Conservation (phyloP, 1,140 invertebrate species). For the Caerostris extrusa region DNA sequence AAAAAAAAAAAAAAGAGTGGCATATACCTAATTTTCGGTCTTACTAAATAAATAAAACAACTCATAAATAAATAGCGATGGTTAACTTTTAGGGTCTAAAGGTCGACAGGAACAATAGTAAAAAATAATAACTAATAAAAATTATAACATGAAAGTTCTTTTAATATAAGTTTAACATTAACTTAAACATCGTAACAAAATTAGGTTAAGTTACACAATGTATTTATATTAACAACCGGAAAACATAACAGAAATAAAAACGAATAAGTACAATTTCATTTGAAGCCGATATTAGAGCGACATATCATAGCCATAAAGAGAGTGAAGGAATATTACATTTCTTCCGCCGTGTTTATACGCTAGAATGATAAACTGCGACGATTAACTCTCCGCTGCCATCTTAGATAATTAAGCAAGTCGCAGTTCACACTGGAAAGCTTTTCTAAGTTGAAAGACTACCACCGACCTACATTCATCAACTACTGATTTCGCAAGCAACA, state of each 20-base stretch:
- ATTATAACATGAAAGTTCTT: no score
- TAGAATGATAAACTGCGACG: not conserved
- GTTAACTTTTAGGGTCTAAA: no score
- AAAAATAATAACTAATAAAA: no score
- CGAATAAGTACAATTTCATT: not conserved
- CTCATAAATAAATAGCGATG: no score
- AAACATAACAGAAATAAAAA: not conserved
- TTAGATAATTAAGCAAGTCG: not conserved
- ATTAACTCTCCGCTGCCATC: slow-evolving; percentile 21
- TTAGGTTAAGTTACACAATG: not conserved
- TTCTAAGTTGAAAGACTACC: slow-evolving; percentile 11
- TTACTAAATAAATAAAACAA: no score
- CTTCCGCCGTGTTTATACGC: not conserved
- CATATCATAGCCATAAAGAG: not conserved
- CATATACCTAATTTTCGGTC: no score
- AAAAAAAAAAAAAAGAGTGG: no score
- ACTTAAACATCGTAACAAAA: no score
- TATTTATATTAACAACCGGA: not conserved
- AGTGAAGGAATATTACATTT: not conserved
- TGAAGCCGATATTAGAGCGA: not conserved
- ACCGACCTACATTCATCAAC: slow-evolving; percentile 16
- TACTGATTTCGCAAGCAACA: not conserved
- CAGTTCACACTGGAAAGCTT: not conserved
- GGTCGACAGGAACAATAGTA: no score
- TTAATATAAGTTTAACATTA: no score